phyloP scores from a whole-genome alignment of 1,140 invertebrate species.

The Pararge aegeria region DNA sequence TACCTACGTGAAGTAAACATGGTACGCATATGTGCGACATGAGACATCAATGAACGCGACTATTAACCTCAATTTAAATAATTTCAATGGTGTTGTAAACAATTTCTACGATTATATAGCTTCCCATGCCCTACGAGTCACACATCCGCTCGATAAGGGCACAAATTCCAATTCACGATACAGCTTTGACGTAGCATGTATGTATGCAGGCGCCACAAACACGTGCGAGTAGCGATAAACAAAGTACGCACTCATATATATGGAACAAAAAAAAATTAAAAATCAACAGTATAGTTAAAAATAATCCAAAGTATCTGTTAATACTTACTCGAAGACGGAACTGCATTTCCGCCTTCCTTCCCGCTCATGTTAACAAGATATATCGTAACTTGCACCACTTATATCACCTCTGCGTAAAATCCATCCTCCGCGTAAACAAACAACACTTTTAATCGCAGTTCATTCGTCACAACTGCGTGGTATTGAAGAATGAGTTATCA shows the following conservation, averaged over 20 bases:
- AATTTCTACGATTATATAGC: constrained; percentile 59
- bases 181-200: constrained; percentile 38
- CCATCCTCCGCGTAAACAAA: constrained; percentile 61
- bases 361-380: constrained; percentile 70
- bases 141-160: constrained; percentile 69
- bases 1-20: constrained; percentile 59
- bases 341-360: constrained; percentile 77
- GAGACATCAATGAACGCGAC: constrained; percentile 69
- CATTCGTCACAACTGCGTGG: constrained; percentile 37
- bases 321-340: constrained; percentile 75
- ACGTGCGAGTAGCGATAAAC: constrained; percentile 39
- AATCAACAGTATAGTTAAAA: constrained; percentile 18
- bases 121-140: constrained; percentile 54
- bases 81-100: constrained; percentile 72
- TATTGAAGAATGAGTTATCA: constrained; percentile 47
- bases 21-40: constrained; percentile 75
- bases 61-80: constrained; percentile 77
- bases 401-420: constrained; percentile 70
- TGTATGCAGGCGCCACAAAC: constrained; percentile 37
- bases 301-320: constrained; percentile 19
- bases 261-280: not conserved
- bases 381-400: constrained; percentile 63
- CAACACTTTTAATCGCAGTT: constrained; percentile 59
- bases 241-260: constrained; percentile 9
- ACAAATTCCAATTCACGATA: constrained; percentile 52